Percentiles rank a stretch among this genome's conserved stretches.
These are phyloP conservation scores for Pristionchus entomophagus DNA, from an alignment of 2,888 invertebrate species.

Conservation along the genomic window DNA sequence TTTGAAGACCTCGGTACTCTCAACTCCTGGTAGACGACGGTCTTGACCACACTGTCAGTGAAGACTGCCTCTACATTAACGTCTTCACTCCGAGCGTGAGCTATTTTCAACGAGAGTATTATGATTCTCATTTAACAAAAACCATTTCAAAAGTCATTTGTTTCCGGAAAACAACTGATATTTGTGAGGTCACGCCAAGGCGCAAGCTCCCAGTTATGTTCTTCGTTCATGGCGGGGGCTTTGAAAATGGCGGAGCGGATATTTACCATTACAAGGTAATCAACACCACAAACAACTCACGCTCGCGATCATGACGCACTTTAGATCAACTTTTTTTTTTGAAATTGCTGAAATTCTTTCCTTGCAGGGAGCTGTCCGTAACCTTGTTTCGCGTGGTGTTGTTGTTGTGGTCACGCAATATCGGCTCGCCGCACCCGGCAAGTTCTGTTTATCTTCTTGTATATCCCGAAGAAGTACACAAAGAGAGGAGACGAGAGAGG, in stretches of 20 bases:
- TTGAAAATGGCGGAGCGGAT: background rate
- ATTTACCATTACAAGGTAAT: constrained; percentile 34
- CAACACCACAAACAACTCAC: too few species aligned
- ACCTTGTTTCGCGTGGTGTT: constrained; percentile 3
- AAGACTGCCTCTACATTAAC: constrained; percentile 44
- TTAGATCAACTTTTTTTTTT: too few species aligned
- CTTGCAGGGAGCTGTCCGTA: constrained; percentile 32
- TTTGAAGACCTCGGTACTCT: background rate
- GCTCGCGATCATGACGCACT: too few species aligned
- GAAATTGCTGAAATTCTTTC: too few species aligned
- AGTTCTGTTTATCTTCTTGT: too few species aligned
- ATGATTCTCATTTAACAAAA: too few species aligned
- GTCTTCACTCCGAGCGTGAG: constrained; percentile 17
- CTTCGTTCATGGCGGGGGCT: constrained; percentile 10
- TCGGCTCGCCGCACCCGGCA: background rate
- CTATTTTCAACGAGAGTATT: background rate
- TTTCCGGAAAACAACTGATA: too few species aligned
- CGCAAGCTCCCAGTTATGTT: constrained; percentile 37
- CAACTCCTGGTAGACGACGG: background rate
- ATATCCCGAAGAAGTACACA: too few species aligned
- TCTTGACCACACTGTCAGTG: background rate
- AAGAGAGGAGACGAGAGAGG: too few species aligned
- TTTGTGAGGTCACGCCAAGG: background rate
- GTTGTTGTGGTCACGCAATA: constrained; percentile 13
- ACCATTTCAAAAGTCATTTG: too few species aligned